Percentiles rank a stretch among this genome's conserved stretches.
These are phyloP conservation scores for Ophthalmolycus amberensis DNA, from an alignment of 2,113 vertebrate genomes.

Conservation along the genomic window DNA sequence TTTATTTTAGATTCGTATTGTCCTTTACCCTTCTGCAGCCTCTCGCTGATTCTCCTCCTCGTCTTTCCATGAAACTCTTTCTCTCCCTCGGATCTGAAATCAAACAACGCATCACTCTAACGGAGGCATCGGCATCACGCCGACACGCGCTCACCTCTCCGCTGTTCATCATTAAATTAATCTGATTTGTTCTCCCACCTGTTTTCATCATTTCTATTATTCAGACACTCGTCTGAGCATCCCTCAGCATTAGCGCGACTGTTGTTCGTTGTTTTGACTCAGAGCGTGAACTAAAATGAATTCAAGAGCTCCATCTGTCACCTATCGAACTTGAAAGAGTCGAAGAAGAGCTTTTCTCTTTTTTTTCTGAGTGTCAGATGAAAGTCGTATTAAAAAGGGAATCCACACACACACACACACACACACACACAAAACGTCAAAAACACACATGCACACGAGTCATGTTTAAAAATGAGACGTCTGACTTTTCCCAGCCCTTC, in stretches of 20 bases:
- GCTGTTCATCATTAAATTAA: slow-evolving; percentile 61
- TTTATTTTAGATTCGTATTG: slow-evolving; percentile 33
- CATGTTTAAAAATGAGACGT: slow-evolving; percentile 5
- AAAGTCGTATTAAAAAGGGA: slow-evolving; percentile 31
- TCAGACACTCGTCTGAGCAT: slow-evolving; percentile 41
- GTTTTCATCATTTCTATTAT: slow-evolving; percentile 59
- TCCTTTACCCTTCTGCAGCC: slow-evolving; percentile 15
- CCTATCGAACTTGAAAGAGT: slow-evolving; percentile 30
- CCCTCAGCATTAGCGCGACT: neutral
- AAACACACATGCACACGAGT: slow-evolving; percentile 12
- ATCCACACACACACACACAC: slow-evolving; percentile 18
- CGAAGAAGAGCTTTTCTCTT: slow-evolving; percentile 18
- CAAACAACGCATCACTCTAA: slow-evolving; percentile 17
- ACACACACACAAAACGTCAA: slow-evolving; percentile 21
- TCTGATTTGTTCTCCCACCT: slow-evolving; percentile 54
- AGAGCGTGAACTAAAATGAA: slow-evolving; percentile 44
- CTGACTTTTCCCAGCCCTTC: slow-evolving; percentile 8
- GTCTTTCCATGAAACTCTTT: slow-evolving; percentile 8
- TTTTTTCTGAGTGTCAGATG: slow-evolving; percentile 17
- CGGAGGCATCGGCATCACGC: neutral
- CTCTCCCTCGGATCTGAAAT: slow-evolving; percentile 39
- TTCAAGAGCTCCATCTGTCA: slow-evolving; percentile 47
- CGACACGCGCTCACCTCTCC: slow-evolving; percentile 44
- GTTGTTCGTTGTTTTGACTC: slow-evolving; percentile 51
- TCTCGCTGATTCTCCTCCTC: neutral